phyloP scores from a whole-genome alignment of 2,888 invertebrate species.

The Toxonevra muliebris region DNA sequence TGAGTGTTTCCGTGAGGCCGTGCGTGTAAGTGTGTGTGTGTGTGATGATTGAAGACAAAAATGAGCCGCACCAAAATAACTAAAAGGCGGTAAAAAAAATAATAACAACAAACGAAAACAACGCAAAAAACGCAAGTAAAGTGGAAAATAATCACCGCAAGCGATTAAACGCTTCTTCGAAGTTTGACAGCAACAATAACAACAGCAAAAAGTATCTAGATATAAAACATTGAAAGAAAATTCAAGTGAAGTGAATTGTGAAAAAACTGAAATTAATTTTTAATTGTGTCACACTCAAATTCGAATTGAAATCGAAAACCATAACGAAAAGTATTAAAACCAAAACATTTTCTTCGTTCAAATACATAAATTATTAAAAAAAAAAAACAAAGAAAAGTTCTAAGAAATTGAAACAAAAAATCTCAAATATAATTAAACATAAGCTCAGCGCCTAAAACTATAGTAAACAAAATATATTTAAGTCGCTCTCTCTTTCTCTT shows the following conservation, averaged over 20 bases:
- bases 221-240: background rate
- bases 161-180: slow-evolving; percentile 45
- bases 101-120: slow-evolving; percentile 24
- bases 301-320: slow-evolving; percentile 9
- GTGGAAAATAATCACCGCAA: slow-evolving; percentile 40
- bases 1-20: background rate
- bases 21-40: slow-evolving; percentile 15
- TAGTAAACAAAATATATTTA: slow-evolving; percentile 7
- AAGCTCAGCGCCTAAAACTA: slow-evolving; percentile 8
- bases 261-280: slow-evolving; percentile 3
- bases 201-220: slow-evolving; percentile 38
- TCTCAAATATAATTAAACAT: slow-evolving; percentile 17
- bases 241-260: slow-evolving; percentile 38
- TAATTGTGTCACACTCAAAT: slow-evolving; percentile 6
- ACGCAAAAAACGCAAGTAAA: slow-evolving; percentile 15
- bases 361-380: slow-evolving; percentile 21
- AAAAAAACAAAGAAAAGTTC: slow-evolving; percentile 22
- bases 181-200: slow-evolving; percentile 23
- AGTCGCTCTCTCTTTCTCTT: background rate
- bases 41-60: slow-evolving; percentile 27
- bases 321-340: slow-evolving; percentile 34
- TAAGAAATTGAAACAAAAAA: slow-evolving; percentile 14
- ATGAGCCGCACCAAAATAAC: slow-evolving; percentile 32
- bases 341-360: slow-evolving; percentile 5
- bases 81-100: slow-evolving; percentile 36